These are phyloP conservation scores for Podarcis muralis DNA, from an alignment of 2,113 vertebrate genomes.

Conservation along the genomic window DNA sequence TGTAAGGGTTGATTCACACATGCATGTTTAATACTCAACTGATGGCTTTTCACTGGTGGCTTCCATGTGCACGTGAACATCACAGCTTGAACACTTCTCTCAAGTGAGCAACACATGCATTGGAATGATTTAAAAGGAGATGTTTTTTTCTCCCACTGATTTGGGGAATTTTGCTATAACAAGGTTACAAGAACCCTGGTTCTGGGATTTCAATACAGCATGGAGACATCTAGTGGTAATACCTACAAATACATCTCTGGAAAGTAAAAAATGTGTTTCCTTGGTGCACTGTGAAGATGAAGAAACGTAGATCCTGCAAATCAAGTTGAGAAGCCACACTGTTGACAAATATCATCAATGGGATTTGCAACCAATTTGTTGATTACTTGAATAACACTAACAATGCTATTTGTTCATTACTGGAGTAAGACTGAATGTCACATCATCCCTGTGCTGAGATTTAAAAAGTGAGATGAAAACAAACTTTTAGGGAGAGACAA, in stretches of 20 bases:
- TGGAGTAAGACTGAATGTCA: background rate
- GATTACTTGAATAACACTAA: background rate
- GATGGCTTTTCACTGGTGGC: background rate
- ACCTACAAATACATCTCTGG: background rate
- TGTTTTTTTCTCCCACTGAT: background rate
- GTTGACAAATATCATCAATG: background rate
- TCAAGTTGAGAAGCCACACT: background rate
- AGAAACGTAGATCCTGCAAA: background rate
- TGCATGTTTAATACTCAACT: background rate
- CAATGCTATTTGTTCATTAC: background rate
- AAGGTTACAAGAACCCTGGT: background rate
- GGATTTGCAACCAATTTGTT: background rate
- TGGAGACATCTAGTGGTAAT: conserved; percentile 13
- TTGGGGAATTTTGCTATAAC: background rate
- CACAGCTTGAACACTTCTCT: background rate
- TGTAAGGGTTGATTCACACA: background rate
- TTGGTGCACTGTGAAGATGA: background rate
- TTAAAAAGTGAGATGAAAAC: background rate
- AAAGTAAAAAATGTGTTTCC: background rate
- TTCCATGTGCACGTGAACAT: background rate
- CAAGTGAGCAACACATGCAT: background rate
- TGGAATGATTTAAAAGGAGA: background rate
- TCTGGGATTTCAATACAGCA: background rate
- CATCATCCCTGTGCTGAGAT: background rate
- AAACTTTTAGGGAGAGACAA: background rate